These are phyloP conservation scores for Geotrupes spiniger DNA, from an alignment of 2,888 invertebrate genomes.

Conservation along the genomic window DNA sequence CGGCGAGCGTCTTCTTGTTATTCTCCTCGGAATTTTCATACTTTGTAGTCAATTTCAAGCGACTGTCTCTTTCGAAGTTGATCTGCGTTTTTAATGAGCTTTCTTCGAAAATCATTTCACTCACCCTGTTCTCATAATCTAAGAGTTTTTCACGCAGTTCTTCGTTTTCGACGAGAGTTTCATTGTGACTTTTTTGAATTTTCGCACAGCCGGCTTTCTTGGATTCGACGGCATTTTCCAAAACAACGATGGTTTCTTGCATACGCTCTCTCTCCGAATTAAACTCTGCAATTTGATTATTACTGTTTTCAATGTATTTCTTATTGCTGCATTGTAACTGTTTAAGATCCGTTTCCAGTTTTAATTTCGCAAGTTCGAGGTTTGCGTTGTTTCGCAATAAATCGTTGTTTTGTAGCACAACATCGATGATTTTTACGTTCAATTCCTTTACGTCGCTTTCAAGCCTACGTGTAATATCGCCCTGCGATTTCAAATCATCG, in stretches of 20 bases:
- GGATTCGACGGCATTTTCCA: not conserved
- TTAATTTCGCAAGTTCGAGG: constrained; percentile 11
- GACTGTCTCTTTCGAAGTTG: constrained; percentile 3
- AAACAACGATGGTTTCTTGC: not conserved
- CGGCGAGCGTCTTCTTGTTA: not conserved
- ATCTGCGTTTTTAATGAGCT: constrained; percentile 13
- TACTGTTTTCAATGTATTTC: constrained; percentile 13
- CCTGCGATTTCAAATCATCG: constrained; percentile 27
- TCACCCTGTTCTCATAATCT: constrained; percentile 10
- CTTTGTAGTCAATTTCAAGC: constrained; percentile 1
- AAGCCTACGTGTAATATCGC: constrained; percentile 10
- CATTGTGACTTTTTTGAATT: not conserved
- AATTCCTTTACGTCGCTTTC: constrained; percentile 20
- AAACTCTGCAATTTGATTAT: constrained; percentile 8
- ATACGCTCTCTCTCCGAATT: constrained; percentile 6
- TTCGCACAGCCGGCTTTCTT: constrained; percentile 1
- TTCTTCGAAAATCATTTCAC: constrained; percentile 13
- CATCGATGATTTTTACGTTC: constrained; percentile 8
- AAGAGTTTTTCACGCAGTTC: not conserved
- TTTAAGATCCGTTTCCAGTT: constrained; percentile 15
- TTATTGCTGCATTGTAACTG: constrained; percentile 11
- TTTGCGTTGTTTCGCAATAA: constrained; percentile 10
- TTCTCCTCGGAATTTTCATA: constrained; percentile 6
- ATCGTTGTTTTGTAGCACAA: constrained; percentile 13
- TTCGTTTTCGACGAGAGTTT: constrained; percentile 5